These are phyloP conservation scores for Philopedon plagiatum DNA, from an alignment of 2,888 invertebrate species.

Conservation along the genomic window DNA sequence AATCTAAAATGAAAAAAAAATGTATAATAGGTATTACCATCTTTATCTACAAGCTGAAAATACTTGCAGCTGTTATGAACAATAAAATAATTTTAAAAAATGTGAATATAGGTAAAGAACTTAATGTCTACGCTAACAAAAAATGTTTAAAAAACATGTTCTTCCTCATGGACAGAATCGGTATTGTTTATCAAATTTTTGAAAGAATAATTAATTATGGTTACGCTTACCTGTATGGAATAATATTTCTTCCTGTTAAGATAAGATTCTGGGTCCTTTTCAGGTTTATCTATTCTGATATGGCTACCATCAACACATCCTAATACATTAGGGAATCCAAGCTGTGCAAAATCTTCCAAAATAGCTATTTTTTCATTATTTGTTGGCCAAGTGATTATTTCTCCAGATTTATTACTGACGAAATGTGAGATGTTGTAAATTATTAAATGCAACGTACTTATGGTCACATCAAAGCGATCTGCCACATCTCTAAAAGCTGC, in stretches of 20 bases:
- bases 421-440: slow-evolving; percentile 41
- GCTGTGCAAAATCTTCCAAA: slow-evolving; percentile 27
- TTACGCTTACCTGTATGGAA: slow-evolving; percentile 42
- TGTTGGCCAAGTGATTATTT: slow-evolving; percentile 50
- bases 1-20: slow-evolving; percentile 17
- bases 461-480: slow-evolving; percentile 50
- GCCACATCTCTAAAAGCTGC: slow-evolving; percentile 52
- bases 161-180: too few species aligned
- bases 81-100: too few species aligned
- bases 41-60: too few species aligned
- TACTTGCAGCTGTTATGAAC: too few species aligned
- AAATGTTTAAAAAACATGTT: too few species aligned
- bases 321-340: slow-evolving; percentile 45
- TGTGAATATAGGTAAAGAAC: too few species aligned
- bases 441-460: slow-evolving; percentile 47
- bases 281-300: slow-evolving; percentile 47
- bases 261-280: slow-evolving; percentile 47
- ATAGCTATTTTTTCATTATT: slow-evolving; percentile 48
- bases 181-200: too few species aligned
- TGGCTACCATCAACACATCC: slow-evolving; percentile 50
- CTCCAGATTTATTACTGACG: slow-evolving; percentile 45
- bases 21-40: too few species aligned
- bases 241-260: slow-evolving; percentile 48
- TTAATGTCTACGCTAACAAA: too few species aligned
- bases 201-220: too few species aligned